A percentile compares a stretch with the other conserved stretches of the same genome.
These are phyloP conservation scores for Phasianus colchicus DNA, from an alignment of 2,113 vertebrate species.

Conservation along the genomic window DNA sequence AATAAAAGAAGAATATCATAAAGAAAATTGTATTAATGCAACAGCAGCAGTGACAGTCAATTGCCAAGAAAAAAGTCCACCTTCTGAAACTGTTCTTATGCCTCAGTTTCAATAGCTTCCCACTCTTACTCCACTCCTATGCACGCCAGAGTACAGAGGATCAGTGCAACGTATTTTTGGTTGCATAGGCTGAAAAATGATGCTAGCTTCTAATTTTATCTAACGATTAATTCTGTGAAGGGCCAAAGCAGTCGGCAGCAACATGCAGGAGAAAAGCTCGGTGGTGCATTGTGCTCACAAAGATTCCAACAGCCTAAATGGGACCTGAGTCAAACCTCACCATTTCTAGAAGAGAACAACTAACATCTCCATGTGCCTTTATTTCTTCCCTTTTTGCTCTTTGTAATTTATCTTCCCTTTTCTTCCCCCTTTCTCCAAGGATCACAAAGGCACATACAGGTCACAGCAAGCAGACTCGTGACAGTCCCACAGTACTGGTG, in stretches of 20 bases:
- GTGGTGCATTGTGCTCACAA: not conserved
- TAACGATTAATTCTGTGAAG: slow-evolving; percentile 33
- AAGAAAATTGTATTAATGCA: not conserved
- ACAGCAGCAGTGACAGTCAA: not conserved
- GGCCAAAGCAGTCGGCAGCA: not conserved
- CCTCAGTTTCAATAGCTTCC: slow-evolving; percentile 23
- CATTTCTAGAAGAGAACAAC: not conserved
- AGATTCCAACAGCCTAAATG: not conserved
- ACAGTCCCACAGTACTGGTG: fast-evolving
- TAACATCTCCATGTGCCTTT: not conserved
- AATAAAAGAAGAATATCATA: not conserved
- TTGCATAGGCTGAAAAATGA: not conserved
- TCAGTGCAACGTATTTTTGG: slow-evolving; percentile 45
- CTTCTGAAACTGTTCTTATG: not conserved
- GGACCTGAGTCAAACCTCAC: not conserved
- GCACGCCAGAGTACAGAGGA: not conserved
- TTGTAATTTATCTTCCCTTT: not conserved
- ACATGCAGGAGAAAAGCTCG: not conserved
- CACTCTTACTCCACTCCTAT: not conserved
- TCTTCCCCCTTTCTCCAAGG: not conserved
- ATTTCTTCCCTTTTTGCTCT: not conserved
- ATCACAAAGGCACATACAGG: not conserved
- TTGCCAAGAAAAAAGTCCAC: not conserved
- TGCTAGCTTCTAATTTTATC: slow-evolving; percentile 49
- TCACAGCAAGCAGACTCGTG: not conserved